A percentile compares a stretch with the other conserved stretches of the same genome.
phyloP scores from a whole-genome alignment of 2,888 invertebrate genomes.

The Didymodactylos carnosus region DNA sequence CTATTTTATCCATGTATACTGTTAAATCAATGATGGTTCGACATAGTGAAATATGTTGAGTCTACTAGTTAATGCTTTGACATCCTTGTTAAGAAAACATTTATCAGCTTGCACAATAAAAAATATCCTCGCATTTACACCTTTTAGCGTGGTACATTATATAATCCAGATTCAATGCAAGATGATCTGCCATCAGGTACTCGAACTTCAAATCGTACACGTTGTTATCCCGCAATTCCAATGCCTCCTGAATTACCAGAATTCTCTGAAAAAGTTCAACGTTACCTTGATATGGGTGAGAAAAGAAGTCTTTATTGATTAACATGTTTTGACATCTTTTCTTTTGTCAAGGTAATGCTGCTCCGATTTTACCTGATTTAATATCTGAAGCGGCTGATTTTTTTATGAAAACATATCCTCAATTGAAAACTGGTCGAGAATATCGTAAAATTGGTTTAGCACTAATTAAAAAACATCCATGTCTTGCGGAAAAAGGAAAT shows the following conservation, averaged over 20 bases:
- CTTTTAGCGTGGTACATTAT: neutral
- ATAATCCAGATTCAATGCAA: neutral
- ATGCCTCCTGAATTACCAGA: neutral
- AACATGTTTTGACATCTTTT: too few relatives aligned
- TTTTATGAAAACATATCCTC: neutral
- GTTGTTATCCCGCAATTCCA: neutral
- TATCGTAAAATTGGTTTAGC: neutral
- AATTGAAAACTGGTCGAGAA: neutral
- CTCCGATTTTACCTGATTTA: neutral
- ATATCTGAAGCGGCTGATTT: neutral
- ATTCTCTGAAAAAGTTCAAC: neutral
- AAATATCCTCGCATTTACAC: too few relatives aligned
- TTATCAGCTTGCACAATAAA: too few relatives aligned
- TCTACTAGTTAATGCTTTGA: too few relatives aligned
- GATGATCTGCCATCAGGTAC: too few relatives aligned
- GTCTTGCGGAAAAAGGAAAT: neutral
- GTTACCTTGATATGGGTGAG: neutral
- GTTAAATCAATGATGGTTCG: too few relatives aligned
- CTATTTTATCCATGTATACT: too few relatives aligned
- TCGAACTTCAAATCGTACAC: neutral
- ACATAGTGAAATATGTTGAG: too few relatives aligned
- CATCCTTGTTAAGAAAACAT: too few relatives aligned
- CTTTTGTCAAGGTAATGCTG: neutral
- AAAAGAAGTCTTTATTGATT: neutral
- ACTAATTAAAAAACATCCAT: neutral